Base-by-base conservation (phyloP, 1,140 invertebrate genomes). In the Drosophila sechellia region DNA sequence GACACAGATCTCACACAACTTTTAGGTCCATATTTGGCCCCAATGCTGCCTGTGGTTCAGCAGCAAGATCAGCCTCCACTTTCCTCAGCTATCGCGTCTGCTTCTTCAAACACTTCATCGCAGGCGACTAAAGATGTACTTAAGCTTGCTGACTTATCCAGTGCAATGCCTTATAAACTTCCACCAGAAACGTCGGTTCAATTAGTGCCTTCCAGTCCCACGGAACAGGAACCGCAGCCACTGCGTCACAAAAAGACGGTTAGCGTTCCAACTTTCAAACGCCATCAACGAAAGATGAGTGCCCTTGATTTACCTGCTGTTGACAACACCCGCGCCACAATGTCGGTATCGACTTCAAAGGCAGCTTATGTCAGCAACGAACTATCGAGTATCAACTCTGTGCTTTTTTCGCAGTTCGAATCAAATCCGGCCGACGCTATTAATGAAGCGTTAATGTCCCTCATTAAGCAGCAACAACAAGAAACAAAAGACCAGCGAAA, bases 141-240 rank as follows among this genome's bases (percentile, higher is more conserved):
- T 34, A 20, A 61, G 45, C 4, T 81, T 10, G 46, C 74, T n/a
- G 90, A 89, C 5, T 39, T 89, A 22, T 71, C 78, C 12, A 83
- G 72, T 5, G 70, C 90, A 4, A 80, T 92, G 56, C 86, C 90
- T 5, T 92, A 92, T 46, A 92, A 92, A 59, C 53, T 92, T 27
- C 91, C 91, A 15, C 86, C 91, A 17, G 91, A 92, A 54, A 92
- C 91, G 12, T 92, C 91, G 5, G 90, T 92, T 8, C 91, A 92
- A 40, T 64, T 92, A 22, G 86, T 92, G 31, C 90, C 90, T 0
- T 89, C 90, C 6, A 86, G 81, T 52, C 90, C 87, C 11, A 86
- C 84, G 12, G 90, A 85, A 6, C 49, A 66, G 10, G 85, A 87
- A n/a, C 37, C 54, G 0, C 42, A 50, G 17, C 57, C 69, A 4